Evolutionary conservation across 2,888 invertebrate genomes (phyloP).

Genomic region (Standfussiana lucernea): DNA sequence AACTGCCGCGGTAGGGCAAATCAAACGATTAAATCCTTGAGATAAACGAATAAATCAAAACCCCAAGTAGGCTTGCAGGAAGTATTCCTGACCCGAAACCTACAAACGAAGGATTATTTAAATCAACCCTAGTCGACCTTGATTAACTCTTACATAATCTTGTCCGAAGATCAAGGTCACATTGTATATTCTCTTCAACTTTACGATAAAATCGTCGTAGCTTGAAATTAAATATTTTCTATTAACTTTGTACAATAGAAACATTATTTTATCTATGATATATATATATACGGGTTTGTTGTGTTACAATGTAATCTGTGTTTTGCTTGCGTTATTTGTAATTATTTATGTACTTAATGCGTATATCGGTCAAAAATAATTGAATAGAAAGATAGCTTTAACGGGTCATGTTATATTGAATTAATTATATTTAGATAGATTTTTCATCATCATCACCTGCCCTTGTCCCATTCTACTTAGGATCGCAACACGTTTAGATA

Average conservation of each 20-base stretch:
- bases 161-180: constrained; percentile 12
- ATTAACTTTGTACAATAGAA: neutral
- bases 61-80: neutral
- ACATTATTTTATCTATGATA: constrained; percentile 1
- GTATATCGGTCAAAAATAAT: neutral
- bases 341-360: neutral
- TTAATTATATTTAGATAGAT: neutral
- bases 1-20: neutral
- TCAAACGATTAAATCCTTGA: neutral
- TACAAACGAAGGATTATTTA: constrained; percentile 7
- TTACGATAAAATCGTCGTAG: constrained; percentile 1
- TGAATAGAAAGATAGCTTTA: constrained; percentile 1
- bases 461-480: too few relatives aligned
- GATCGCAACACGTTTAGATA: too few relatives aligned
- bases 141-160: neutral
- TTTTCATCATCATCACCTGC: too few relatives aligned
- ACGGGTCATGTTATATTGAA: neutral
- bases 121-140: constrained; percentile 24
- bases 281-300: constrained; percentile 10
- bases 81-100: neutral
- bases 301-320: neutral
- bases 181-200: neutral
- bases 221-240: constrained; percentile 9
- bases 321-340: neutral
- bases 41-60: constrained; percentile 6